A percentile compares a stretch with the other conserved stretches of the same genome.
phyloP scores from a whole-genome alignment of 1,140 invertebrate species.

The Lepidurus apus region DNA sequence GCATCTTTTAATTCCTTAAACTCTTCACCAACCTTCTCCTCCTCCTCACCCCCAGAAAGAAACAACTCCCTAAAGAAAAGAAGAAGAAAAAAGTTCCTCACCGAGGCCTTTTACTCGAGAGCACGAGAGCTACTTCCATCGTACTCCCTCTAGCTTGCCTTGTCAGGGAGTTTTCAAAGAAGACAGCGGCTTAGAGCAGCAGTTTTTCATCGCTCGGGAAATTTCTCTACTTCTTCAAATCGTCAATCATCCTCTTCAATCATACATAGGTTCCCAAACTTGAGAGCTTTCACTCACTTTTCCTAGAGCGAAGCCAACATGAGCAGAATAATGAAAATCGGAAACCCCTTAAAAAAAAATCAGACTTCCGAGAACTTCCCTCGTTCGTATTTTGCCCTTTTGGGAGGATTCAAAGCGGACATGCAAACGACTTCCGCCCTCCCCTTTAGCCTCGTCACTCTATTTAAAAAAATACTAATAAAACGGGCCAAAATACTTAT shows the following conservation, averaged over 20 bases:
- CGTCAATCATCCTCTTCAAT: slow-evolving; percentile 14
- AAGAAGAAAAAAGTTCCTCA: slow-evolving; percentile 2
- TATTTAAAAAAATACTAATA: too few relatives aligned
- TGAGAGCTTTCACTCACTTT: not conserved
- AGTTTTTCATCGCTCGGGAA: slow-evolving; percentile 1
- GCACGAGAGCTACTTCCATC: not conserved
- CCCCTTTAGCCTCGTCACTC: too few relatives aligned
- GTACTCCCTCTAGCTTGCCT: not conserved
- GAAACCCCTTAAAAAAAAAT: not conserved
- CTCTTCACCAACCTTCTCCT: not conserved
- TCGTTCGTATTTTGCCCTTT: not conserved
- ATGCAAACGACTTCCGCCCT: not conserved
- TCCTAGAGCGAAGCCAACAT: not conserved
- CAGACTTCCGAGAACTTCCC: not conserved
- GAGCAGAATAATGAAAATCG: slow-evolving; percentile 1
- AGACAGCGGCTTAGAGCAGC: slow-evolving; percentile 20
- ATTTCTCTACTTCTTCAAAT: slow-evolving; percentile 8
- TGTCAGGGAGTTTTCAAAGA: slow-evolving; percentile 18
- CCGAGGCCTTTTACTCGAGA: not conserved
- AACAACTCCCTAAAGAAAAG: not conserved
- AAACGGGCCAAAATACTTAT: too few relatives aligned
- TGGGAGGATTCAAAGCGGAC: not conserved
- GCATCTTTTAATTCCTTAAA: not conserved
- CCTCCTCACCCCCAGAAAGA: not conserved
- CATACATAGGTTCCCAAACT: not conserved